A percentile compares a stretch with the other conserved stretches of the same genome.
Evolutionary conservation across 2,797 vertebrate genomes (phyloP).

Genomic region (Myotis myotis): DNA sequence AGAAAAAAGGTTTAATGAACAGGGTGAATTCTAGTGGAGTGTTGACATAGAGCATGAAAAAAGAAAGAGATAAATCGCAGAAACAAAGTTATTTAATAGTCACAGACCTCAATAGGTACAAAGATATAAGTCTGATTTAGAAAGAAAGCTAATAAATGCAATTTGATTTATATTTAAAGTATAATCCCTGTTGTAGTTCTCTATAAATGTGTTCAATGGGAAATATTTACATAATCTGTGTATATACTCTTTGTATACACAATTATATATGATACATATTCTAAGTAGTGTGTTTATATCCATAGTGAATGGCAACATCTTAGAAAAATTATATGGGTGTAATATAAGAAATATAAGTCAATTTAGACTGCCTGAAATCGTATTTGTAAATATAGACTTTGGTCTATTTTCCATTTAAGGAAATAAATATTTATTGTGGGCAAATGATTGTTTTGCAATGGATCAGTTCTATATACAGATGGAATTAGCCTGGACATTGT

Average conservation of each 20-base stretch:
- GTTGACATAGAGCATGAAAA: conserved; percentile 57
- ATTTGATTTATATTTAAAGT: conserved; percentile 42
- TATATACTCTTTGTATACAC: background rate
- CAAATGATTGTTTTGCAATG: background rate
- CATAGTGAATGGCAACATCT: background rate
- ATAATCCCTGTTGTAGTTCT: background rate
- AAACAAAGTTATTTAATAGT: conserved; percentile 63
- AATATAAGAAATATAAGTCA: background rate
- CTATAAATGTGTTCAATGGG: background rate
- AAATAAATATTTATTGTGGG: background rate
- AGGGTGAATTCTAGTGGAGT: conserved; percentile 66
- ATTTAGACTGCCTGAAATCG: background rate
- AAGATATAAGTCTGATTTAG: conserved; percentile 57
- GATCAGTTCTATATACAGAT: background rate
- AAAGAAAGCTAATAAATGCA: conserved; percentile 50
- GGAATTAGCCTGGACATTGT: background rate
- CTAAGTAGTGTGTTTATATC: background rate
- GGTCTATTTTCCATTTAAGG: background rate
- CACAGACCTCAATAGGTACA: conserved; percentile 19
- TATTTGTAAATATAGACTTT: background rate
- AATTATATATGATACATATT: background rate
- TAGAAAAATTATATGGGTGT: background rate
- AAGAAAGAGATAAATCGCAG: conserved; percentile 63
- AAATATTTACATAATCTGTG: background rate
- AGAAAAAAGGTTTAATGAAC: conserved; percentile 77